These are phyloP conservation scores for Zaprionus capensis DNA, from an alignment of 1,140 invertebrate genomes.

Conservation along the genomic window DNA sequence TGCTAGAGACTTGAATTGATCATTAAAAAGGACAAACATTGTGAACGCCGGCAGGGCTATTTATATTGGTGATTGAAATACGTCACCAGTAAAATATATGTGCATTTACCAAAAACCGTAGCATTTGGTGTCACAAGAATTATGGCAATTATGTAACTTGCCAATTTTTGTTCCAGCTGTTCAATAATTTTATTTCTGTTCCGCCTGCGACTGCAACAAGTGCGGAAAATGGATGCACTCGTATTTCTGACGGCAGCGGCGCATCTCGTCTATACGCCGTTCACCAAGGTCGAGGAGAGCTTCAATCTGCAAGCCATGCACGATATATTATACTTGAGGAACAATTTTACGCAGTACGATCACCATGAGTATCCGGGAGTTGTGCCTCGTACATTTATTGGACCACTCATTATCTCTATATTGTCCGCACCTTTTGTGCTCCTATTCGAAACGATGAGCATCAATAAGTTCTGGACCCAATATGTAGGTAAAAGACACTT, in stretches of 20 bases:
- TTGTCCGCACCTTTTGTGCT: constrained; percentile 91
- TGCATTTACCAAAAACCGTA: constrained; percentile 38
- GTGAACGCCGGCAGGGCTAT: constrained; percentile 27
- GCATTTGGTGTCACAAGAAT: constrained; percentile 41
- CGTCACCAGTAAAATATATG: constrained; percentile 41
- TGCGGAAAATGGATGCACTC: constrained; percentile 84
- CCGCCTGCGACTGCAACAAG: neutral
- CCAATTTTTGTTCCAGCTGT: constrained; percentile 31
- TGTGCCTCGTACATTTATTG: constrained; percentile 98
- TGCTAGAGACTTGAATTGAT: constrained; percentile 16
- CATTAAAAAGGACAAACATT: constrained; percentile 11
- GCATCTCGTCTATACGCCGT: constrained; percentile 95
- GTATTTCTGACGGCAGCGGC: constrained; percentile 88
- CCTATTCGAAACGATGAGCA: constrained; percentile 88
- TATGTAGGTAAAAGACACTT: constrained; percentile 91
- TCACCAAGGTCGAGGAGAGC: constrained; percentile 99
- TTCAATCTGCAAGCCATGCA: constrained; percentile 99
- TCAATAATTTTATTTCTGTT: constrained; percentile 19
- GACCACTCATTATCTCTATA: constrained; percentile 93
- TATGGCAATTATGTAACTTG: constrained; percentile 68
- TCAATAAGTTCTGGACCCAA: constrained; percentile 95
- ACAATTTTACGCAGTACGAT: constrained; percentile 97
- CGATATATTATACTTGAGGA: constrained; percentile 95
- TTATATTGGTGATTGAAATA: constrained; percentile 22
- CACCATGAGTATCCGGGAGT: constrained; percentile 99